A percentile compares a stretch with the other conserved stretches of the same genome.
These are phyloP conservation scores for Hymenochirus boettgeri DNA, from an alignment of 2,113 vertebrate genomes.

Conservation along the genomic window DNA sequence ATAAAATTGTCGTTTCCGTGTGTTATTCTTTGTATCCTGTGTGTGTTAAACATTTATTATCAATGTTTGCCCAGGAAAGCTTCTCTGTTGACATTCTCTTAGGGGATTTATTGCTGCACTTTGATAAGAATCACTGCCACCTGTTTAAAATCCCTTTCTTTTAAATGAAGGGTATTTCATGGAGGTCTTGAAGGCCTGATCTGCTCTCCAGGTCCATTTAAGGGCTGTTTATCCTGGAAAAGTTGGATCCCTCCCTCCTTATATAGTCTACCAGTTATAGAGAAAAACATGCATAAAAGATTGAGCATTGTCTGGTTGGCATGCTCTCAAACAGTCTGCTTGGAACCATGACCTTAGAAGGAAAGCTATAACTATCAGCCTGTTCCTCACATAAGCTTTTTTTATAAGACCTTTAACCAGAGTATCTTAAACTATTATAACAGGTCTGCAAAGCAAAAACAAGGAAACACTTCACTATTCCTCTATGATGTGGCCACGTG, in stretches of 20 bases:
- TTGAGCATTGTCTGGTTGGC: constrained; percentile 47
- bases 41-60: no score
- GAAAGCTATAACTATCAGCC: constrained; percentile 45
- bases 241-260: constrained; percentile 46
- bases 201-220: constrained; percentile 16
- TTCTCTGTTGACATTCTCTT: background rate
- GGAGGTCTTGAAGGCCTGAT: constrained; percentile 1
- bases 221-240: constrained; percentile 26
- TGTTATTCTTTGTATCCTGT: no score
- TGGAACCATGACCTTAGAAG: constrained; percentile 61
- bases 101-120: background rate
- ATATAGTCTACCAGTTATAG: constrained; percentile 51
- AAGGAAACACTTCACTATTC: no score
- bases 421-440: no score
- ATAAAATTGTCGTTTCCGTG: no score
- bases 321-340: constrained; percentile 45
- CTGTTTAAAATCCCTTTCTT: constrained; percentile 13
- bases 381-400: background rate
- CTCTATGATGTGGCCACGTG: no score
- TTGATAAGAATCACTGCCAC: constrained; percentile 24
- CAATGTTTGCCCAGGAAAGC: background rate
- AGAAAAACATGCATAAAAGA: constrained; percentile 49
- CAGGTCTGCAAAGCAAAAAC: no score
- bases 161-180: background rate
- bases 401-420: no score